Conservation (phyloP, 2,113 vertebrate species). For the Odobenus rosmarus region DNA sequence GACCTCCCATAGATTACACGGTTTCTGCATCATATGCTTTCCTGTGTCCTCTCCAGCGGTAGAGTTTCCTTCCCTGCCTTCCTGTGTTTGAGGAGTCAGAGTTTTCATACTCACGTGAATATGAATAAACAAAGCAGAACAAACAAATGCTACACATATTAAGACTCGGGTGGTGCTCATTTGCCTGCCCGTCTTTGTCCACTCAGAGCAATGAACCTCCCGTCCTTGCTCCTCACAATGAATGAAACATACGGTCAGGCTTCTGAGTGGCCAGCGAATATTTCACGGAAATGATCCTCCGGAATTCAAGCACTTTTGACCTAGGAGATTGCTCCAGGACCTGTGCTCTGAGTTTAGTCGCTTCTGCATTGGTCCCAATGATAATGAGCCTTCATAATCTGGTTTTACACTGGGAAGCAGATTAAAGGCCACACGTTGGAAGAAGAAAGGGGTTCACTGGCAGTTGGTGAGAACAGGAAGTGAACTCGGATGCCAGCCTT, state of each 20-base stretch:
- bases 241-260: not conserved
- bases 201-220: not conserved
- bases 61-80: not conserved
- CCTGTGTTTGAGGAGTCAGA: not conserved
- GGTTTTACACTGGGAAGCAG: not conserved
- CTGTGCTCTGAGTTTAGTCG: not conserved
- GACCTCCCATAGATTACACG: not conserved
- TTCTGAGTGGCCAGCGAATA: not conserved
- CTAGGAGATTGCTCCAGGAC: rapidly evolving
- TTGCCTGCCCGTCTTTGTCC: not conserved
- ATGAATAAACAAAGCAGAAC: not conserved
- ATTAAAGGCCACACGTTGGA: not conserved
- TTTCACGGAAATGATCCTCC: not conserved
- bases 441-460: not conserved
- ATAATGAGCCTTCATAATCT: not conserved
- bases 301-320: not conserved
- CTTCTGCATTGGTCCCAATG: not conserved
- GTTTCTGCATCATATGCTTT: not conserved
- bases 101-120: not conserved
- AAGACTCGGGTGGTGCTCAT: not conserved
- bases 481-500: not conserved
- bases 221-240: no score
- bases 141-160: not conserved
- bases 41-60: not conserved
- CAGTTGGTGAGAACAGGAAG: not conserved